Base-by-base conservation (phyloP, 2,888 invertebrate species). In the Aelia acuminata region DNA sequence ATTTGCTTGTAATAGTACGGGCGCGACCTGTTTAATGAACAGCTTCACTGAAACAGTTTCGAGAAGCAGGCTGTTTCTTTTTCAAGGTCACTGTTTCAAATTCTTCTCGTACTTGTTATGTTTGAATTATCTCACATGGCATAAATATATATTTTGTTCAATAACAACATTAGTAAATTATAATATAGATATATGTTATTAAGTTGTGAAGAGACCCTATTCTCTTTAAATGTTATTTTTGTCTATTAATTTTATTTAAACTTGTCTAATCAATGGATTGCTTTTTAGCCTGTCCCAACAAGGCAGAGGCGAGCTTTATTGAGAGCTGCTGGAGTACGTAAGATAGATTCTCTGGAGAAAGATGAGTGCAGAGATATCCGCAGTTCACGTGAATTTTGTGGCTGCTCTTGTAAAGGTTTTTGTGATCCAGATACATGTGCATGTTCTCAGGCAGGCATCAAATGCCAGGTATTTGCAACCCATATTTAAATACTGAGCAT, bases 351-450 rank as follows among this genome's bases (percentile, higher is more conserved):
- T 7, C 93, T 95, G 89, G 99, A 99, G 93, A 98, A 98, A 92
- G 97, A 98, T 92, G 98, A 98, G 91, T 99, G 99, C 92, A 94
- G 97, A 88, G 96, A 97, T 90, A 98, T 99, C 91, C 94, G 98
- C 90, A 95, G 96, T 47, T 98, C 98, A 11, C 94, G 98, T 31
- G 98, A 99, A 92, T 96, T 97, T 91, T 98, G 98, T 92, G 98
- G 98, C 75, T 98, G 98, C 92, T 95, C 96, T 84, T 98, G 98
- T 92, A 96, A 97, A 92, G 97, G 96, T 87, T 96, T 96, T 92
- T 99, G 99, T 93, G 97, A 98, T 93, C 99, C 99, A 1, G 98
- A 98, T 91, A 97, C 96, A 39, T 99, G 99, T 92, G 96, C 97
- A 26, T 99, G 99, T 93, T 97, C 98, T 92, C 95, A 96, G 92